Evolutionary conservation across 2,113 vertebrate genomes (phyloP), one percentile per base, ranked within the genome.

Genomic region (Podilymbus podiceps): DNA sequence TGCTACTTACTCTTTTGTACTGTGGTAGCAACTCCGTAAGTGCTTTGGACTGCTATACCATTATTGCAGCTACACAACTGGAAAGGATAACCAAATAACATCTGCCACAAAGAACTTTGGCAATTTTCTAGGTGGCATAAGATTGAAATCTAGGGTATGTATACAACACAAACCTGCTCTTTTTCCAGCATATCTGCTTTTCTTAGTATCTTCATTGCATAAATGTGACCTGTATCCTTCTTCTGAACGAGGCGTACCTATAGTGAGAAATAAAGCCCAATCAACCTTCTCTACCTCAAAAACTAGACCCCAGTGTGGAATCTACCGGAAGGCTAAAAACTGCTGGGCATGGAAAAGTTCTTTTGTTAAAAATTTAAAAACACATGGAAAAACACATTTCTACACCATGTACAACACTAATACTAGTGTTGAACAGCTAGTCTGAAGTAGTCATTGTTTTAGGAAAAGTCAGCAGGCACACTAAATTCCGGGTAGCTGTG

Each of bases 101-200:
- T 27, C 50, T 64, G n/a, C 44, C 68, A 42, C 19, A 68, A n/a
- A 82, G 24, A 75, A 56, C 27, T 44, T 53, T 0, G 4, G 35
- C 16, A 50, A 25, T 52, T 78, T 76, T 71, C 76, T 71, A 49
- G 38, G 44, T 7, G 62, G 46, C 3, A 0, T 23, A 76, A 64
- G 4, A 56, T 53, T 35, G 42, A 76, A 63, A 75, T 56, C n/a
- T 28, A 85, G 22, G 33, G 40, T 21, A 16, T 4, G 42, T n/a
- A 14, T 6, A 77, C 40, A 50, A 46, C 40, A 77, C 95, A 55
- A 85, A 99, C 99, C 98, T 99, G 99, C 50, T 99, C 99, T 75
- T 99, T 99, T 93, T 99, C 99, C 92, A 99, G 97, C 99, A 99
- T 99, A 96, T 99, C 99, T 20, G 99, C 98, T 98, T 99, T 99